phyloP scores from a whole-genome alignment of 2,113 vertebrate genomes.

The Gambusia affinis region DNA sequence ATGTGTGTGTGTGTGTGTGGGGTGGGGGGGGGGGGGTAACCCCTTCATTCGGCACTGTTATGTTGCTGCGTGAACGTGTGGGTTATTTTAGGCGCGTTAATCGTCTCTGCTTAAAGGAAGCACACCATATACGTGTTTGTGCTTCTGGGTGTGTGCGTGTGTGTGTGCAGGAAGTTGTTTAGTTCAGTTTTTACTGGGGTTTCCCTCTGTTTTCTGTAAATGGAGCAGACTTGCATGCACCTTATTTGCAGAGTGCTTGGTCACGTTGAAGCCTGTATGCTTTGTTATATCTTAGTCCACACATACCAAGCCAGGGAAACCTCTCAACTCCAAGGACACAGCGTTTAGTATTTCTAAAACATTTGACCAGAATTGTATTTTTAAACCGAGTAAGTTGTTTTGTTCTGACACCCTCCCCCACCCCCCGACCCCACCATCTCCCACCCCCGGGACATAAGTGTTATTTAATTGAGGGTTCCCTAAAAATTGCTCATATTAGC shows the following conservation, averaged over 20 bases:
- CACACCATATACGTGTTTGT: neutral
- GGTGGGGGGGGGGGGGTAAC: too few relatives aligned
- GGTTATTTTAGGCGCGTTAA: neutral
- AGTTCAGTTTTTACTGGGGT: constrained; percentile 21
- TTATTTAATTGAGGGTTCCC: constrained; percentile 11
- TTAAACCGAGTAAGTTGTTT: too few relatives aligned
- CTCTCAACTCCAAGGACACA: neutral
- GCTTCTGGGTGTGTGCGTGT: neutral
- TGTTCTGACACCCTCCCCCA: too few relatives aligned
- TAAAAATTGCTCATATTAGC: constrained; percentile 14
- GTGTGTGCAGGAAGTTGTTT: neutral
- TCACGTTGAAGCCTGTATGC: constrained; percentile 30
- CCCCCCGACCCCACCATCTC: too few relatives aligned
- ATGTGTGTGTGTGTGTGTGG: neutral
- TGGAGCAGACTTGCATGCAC: neutral
- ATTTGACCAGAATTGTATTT: too few relatives aligned
- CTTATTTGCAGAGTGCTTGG: constrained; percentile 26
- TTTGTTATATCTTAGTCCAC: neutral
- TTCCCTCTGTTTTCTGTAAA: neutral
- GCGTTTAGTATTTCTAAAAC: neutral
- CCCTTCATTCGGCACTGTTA: neutral
- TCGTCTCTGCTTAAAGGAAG: neutral
- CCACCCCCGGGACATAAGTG: too few relatives aligned
- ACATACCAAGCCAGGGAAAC: constrained; percentile 32
- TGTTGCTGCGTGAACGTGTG: neutral